Base-by-base conservation (phyloP, 2,113 vertebrate species). In the Gadus chalcogrammus region DNA sequence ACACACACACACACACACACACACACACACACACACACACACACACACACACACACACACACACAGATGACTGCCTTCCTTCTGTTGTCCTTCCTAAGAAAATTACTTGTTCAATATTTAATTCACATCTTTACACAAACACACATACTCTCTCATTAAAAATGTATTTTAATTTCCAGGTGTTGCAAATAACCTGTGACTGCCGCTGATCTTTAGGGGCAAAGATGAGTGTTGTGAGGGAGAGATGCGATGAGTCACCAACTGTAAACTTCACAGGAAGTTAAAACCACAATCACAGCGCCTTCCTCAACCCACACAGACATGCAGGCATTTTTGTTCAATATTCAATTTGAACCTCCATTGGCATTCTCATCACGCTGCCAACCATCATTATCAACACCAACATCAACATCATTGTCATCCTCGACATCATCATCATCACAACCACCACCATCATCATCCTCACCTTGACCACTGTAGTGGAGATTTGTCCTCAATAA, bases 81-180 rank as follows among this genome's bases (percentile, higher is more conserved):
- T 42, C 38, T 42, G 38, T 11, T 42, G 38, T 20, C 11, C 24
- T 24, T 24, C 1, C 24, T 24, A 24, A 24, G 24, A 24, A 24
- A 24, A 24, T 24, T 24, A 24, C 42, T 9, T 48, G 42, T 48
- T 68, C 78, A 82, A 81, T 79, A 86, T 82, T 82, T 12, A 84
- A 48, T 48, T 48, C 42, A 48, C 11, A 68, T 7, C 5, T n/a
- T 31, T 69, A 73, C 74, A 85, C 4, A 31, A 69, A 71, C 28
- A 79, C 75, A 35, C 31, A 35, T 35, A 35, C 31, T 35, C 42
- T 48, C 42, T 48, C 42, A 48, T 48, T 48, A 48, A 48, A 48
- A 9, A 48, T 48, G 42, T 48, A 48, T 48, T 48, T 48, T 48
- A 48, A 48, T 48, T 73, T 77, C 66, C 61, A 80, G 80, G 67